Conservation (phyloP, 2,113 vertebrate species). For the Canis aureus region DNA sequence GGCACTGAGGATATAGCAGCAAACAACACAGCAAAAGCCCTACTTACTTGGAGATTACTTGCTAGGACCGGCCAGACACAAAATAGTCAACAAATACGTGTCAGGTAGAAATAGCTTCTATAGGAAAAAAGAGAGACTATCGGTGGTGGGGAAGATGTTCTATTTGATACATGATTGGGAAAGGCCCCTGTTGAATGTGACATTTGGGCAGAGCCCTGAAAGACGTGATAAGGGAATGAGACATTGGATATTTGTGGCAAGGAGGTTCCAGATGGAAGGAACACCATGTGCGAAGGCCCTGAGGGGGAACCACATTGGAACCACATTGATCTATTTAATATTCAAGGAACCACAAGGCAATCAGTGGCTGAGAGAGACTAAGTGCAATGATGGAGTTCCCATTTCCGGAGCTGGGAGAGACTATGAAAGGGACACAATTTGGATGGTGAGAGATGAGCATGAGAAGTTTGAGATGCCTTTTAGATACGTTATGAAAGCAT, state of each 20-base stretch:
- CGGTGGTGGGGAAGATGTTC: not conserved
- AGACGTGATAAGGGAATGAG: not conserved
- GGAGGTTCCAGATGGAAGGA: not conserved
- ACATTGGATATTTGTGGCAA: not conserved
- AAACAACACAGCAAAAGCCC: not conserved
- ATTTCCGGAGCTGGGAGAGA: not conserved
- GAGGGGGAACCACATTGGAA: not conserved
- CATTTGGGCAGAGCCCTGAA: not conserved
- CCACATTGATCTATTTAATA: not conserved
- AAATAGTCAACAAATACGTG: conserved; percentile 22
- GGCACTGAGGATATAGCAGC: not conserved
- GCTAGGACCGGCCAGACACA: not conserved
- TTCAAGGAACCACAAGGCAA: not conserved
- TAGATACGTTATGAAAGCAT: not conserved
- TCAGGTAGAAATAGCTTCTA: not conserved
- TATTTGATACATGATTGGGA: not conserved
- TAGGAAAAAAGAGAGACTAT: not conserved
- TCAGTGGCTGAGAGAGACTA: not conserved
- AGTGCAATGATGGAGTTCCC: not conserved
- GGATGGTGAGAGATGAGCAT: not conserved
- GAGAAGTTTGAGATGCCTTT: not conserved
- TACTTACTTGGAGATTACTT: not conserved
- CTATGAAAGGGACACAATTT: not conserved
- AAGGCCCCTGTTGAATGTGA: not conserved
- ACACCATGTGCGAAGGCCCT: not conserved